Base-by-base conservation (phyloP, 1,140 invertebrate genomes). In the Gonatopus flavifemur region DNA sequence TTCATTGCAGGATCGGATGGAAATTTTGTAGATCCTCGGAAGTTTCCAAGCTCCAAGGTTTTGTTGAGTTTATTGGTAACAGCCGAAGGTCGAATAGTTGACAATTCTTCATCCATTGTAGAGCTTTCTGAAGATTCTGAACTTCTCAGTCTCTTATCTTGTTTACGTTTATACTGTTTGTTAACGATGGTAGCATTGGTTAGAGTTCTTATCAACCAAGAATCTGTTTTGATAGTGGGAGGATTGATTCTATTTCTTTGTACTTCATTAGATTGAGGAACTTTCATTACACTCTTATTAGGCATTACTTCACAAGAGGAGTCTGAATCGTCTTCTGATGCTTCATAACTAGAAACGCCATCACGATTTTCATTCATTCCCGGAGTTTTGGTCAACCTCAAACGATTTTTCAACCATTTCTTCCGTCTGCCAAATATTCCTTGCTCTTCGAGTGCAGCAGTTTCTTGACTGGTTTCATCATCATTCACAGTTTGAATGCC, bases 151-250 rank as follows among this genome's bases (percentile, higher is more conserved):
- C 33, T 22, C 3, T 38, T 16, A 15, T 51, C 40, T 19, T 45
- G 50, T 28, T 49, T 49, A 5, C 41, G 37, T 30, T 40, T 37
- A 28, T 57, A 58, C 28, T 63, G 47, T 19, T 56, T 64, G 16
- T 45, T 54, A 16, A 49, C 47, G 51, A 62, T 58, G 22, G 49
- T 64, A 12, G 51, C 56, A 32, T 67, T 68, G 40, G 67, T 74
- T 31, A 76, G 47, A n/a, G 72, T 75, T 36, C 64, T 63, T 30
- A 76, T 64, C 32, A 76, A 55, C 74, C 74, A 76, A 20, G 67
- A 70, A 53, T 76, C 72, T 9, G 74, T 75, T 49, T 71, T 49
- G 41, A 53, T 53, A 22, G 36, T 47, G 35, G 35, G 47, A 46
- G 43, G 39, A 52, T 43, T 33, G 49, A 52, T 32, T 4, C 20